Evolutionary conservation across 2,888 invertebrate genomes (phyloP).

Genomic region (Ophraella communa): DNA sequence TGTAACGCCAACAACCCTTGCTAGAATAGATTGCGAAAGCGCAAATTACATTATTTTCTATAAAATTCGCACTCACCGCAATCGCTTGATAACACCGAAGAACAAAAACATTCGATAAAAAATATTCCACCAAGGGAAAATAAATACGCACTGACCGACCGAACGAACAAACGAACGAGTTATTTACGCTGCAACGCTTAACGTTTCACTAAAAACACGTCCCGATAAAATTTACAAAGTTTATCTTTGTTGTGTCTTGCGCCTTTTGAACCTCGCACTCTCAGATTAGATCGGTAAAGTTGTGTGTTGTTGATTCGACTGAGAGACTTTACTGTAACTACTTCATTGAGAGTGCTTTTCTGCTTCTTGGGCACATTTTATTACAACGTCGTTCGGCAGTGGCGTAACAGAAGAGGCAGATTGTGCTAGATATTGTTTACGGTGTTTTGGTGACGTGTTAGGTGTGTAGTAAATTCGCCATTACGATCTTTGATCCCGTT

Average conservation of each 20-base stretch:
- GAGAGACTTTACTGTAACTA: background rate
- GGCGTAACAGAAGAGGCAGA: background rate
- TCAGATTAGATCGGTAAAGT: slow-evolving; percentile 23
- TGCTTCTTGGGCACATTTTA: background rate
- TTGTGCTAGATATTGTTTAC: background rate
- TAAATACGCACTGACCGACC: background rate
- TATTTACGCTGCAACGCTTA: background rate
- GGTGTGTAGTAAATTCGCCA: background rate
- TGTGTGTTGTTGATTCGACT: slow-evolving; percentile 16
- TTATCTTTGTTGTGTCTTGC: slow-evolving; percentile 5
- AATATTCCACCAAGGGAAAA: background rate
- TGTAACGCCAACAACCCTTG: too few relatives aligned
- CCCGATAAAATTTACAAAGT: slow-evolving; percentile 7
- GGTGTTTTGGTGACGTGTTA: background rate
- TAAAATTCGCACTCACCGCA: background rate
- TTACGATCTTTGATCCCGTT: background rate
- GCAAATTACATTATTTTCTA: too few relatives aligned
- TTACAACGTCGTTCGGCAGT: background rate
- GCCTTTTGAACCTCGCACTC: slow-evolving; percentile 18
- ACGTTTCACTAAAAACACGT: slow-evolving; percentile 2
- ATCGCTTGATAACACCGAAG: background rate
- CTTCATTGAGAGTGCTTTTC: slow-evolving; percentile 8
- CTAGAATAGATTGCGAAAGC: too few relatives aligned
- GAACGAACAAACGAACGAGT: too few relatives aligned
- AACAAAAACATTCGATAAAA: background rate